Percentiles rank a stretch among this genome's conserved stretches.
Conservation (phyloP, 2,888 invertebrate species). For the Sminthurides aquaticus region DNA sequence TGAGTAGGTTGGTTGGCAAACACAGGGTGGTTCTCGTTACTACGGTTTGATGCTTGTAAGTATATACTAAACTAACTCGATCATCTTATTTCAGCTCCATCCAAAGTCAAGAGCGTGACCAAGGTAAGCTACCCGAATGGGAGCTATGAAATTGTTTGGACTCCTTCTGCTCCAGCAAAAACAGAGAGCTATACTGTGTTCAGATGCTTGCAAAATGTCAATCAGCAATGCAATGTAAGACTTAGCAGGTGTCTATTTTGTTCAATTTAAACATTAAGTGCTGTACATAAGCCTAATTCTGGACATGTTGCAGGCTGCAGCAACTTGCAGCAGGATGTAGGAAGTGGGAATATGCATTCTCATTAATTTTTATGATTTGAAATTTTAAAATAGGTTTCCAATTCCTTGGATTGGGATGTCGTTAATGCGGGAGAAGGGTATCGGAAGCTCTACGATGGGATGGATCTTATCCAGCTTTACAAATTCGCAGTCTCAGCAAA, state of each 20-base stretch:
- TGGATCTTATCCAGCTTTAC: constrained; percentile 50
- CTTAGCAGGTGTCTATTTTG: neutral
- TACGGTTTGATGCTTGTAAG: neutral
- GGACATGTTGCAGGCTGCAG: neutral
- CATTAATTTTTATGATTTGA: neutral
- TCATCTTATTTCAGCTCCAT: constrained; percentile 46
- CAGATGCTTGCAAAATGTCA: constrained; percentile 55
- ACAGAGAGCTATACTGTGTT: constrained; percentile 65
- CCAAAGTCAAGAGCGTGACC: constrained; percentile 57
- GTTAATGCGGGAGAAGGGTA: constrained; percentile 21
- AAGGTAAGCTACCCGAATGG: constrained; percentile 66
- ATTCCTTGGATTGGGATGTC: constrained; percentile 26
- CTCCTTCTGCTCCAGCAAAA: constrained; percentile 49
- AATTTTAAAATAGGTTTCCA: neutral
- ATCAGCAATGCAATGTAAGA: constrained; percentile 52
- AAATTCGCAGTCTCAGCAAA: constrained; percentile 79
- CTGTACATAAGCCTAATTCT: no score
- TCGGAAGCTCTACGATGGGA: constrained; percentile 16
- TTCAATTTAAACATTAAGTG: no score
- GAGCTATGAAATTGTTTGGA: constrained; percentile 68
- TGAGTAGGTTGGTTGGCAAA: no score
- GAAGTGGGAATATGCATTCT: constrained; percentile 18
- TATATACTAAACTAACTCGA: constrained; percentile 5
- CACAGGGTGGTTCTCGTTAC: no score
- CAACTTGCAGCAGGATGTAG: neutral